Percentiles rank a stretch among this genome's conserved stretches.
phyloP scores from a whole-genome alignment of 2,797 vertebrate species.

The Pipistrellus kuhlii region DNA sequence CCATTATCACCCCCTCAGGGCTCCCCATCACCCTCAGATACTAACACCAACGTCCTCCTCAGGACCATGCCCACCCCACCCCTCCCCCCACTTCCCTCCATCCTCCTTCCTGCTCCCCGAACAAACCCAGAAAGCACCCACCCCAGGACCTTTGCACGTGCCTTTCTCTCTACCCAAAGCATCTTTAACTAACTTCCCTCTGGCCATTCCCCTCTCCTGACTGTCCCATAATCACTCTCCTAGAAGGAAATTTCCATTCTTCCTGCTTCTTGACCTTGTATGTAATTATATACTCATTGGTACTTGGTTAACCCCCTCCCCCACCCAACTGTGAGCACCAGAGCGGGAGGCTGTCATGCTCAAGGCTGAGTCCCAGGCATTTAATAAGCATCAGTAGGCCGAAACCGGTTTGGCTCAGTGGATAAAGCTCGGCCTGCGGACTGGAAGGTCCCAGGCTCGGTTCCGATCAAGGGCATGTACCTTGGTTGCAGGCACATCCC shows the following conservation, averaged over 20 bases:
- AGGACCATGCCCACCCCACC: neutral
- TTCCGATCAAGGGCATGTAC: too few species aligned
- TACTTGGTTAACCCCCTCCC: too few species aligned
- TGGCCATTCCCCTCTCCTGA: neutral
- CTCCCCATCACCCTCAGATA: neutral
- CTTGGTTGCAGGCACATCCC: too few species aligned
- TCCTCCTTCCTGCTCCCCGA: neutral
- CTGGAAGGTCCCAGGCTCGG: too few species aligned
- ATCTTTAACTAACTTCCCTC: neutral
- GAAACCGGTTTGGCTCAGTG: too few species aligned
- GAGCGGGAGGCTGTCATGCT: neutral
- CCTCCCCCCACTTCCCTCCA: neutral
- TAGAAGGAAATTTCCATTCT: neutral
- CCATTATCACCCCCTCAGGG: neutral
- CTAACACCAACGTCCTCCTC: neutral
- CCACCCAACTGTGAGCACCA: neutral
- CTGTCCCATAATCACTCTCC: neutral
- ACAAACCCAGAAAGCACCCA: neutral
- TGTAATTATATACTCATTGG: neutral
- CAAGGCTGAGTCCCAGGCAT: neutral
- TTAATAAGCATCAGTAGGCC: too few species aligned
- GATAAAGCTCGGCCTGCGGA: too few species aligned
- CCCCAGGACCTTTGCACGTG: neutral
- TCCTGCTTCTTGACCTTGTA: neutral
- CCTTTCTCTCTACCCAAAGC: neutral